These are phyloP conservation scores for Brachycybe producta DNA, from an alignment of 2,888 invertebrate genomes.

Conservation along the genomic window DNA sequence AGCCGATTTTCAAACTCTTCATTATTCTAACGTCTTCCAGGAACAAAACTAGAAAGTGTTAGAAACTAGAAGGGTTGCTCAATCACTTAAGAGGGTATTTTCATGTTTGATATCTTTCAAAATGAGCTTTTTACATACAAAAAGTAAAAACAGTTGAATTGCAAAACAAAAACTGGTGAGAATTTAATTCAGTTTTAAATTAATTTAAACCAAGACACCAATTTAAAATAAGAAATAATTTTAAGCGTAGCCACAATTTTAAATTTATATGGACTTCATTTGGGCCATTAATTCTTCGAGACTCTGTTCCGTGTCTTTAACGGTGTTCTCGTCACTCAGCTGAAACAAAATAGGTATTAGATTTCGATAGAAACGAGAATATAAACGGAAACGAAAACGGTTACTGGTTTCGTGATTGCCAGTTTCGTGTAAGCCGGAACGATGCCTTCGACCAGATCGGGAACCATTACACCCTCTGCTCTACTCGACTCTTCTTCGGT, in stretches of 20 bases:
- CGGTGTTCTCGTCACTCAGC: conserved; percentile 21
- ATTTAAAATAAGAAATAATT: background rate
- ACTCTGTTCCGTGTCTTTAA: conserved; percentile 39
- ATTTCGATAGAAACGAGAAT: background rate
- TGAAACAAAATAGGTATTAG: background rate
- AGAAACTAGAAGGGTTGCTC: too few species aligned
- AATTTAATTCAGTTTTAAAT: background rate
- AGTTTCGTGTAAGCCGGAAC: conserved; percentile 57
- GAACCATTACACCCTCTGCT: conserved; percentile 31
- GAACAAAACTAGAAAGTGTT: too few species aligned
- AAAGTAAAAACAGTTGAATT: too few species aligned
- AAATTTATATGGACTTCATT: conserved; percentile 65
- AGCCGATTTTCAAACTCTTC: too few species aligned
- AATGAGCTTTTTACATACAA: too few species aligned
- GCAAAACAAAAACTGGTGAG: background rate
- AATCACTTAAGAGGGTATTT: too few species aligned
- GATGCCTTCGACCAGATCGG: conserved; percentile 43
- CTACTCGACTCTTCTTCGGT: conserved; percentile 26
- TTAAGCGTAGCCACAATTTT: background rate
- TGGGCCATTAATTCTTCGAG: conserved; percentile 85
- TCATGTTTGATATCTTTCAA: too few species aligned
- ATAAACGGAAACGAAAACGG: background rate
- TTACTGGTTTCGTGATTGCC: conserved; percentile 27
- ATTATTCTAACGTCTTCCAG: too few species aligned
- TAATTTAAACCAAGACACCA: background rate